These are phyloP conservation scores for Bursaphelenchus okinawaensis DNA, from an alignment of 2,888 invertebrate genomes.

Conservation along the genomic window DNA sequence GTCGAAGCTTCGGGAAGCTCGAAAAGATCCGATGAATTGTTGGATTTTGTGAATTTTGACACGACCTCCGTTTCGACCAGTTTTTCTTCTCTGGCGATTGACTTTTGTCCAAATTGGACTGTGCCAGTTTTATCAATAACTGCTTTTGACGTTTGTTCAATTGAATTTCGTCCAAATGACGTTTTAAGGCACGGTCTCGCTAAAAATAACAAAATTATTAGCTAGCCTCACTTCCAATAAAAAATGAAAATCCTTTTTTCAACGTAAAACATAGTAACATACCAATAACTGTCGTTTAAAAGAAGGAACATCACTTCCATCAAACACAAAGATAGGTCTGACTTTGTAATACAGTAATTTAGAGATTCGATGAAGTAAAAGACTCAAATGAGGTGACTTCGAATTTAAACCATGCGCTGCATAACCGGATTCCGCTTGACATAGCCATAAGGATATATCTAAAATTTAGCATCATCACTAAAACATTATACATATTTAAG, in stretches of 20 bases:
- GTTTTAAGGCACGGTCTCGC: constrained; percentile 36
- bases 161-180: constrained; percentile 33
- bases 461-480: constrained; percentile 21
- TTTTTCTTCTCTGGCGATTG: background rate
- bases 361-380: constrained; percentile 86
- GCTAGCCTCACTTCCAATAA: no score
- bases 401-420: constrained; percentile 72
- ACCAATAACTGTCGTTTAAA: constrained; percentile 71
- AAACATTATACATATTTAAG: background rate
- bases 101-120: constrained; percentile 23
- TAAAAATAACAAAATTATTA: constrained; percentile 13
- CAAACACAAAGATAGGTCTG: constrained; percentile 95
- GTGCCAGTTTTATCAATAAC: constrained; percentile 20
- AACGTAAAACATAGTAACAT: constrained; percentile 6
- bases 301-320: constrained; percentile 79
- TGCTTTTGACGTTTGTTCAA: constrained; percentile 26
- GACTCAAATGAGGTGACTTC: constrained; percentile 79
- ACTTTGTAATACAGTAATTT: constrained; percentile 90
- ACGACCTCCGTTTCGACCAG: background rate
- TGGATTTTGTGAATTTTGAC: constrained; percentile 3
- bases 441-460: constrained; percentile 99
- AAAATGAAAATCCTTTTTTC: background rate
- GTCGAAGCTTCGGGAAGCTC: constrained; percentile 15
- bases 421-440: constrained; percentile 91
- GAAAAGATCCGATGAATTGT: constrained; percentile 18